These are phyloP conservation scores for Zapus hudsonius DNA, from an alignment of 2,113 vertebrate species.

Conservation along the genomic window DNA sequence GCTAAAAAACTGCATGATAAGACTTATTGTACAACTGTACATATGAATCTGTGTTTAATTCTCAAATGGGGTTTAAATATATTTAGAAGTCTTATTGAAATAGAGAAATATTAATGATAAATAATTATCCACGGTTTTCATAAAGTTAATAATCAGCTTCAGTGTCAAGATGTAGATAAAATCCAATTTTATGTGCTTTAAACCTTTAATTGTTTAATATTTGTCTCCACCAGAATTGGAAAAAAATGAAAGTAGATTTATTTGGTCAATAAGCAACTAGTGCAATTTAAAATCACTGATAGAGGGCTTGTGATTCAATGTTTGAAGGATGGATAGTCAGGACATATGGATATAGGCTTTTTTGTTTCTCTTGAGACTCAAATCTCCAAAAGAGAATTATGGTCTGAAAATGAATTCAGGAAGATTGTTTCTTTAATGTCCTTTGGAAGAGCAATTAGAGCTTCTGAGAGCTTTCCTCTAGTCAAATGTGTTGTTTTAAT, in stretches of 20 bases:
- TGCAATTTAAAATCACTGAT: neutral
- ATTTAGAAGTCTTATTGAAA: conserved; percentile 23
- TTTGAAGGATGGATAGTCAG: neutral
- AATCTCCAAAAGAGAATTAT: neutral
- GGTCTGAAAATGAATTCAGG: neutral
- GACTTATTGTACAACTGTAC: neutral
- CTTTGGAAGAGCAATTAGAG: neutral
- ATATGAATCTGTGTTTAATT: neutral
- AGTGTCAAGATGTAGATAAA: neutral
- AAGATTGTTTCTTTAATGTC: neutral
- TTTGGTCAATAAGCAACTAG: neutral
- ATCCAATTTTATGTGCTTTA: neutral
- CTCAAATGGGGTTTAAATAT: neutral
- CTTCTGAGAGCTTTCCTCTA: neutral
- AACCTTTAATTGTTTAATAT: neutral
- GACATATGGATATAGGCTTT: neutral
- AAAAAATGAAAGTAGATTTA: neutral
- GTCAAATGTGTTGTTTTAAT: no score
- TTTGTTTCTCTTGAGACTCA: neutral
- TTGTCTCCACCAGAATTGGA: neutral
- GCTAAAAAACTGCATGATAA: conserved; percentile 63
- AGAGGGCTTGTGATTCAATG: neutral
- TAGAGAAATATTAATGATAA: neutral
- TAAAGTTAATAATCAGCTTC: neutral
- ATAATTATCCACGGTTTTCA: neutral